Percentiles rank a stretch among this genome's conserved stretches.
These are phyloP conservation scores for Chloropsis cyanopogon DNA, from an alignment of 2,113 vertebrate genomes.

Conservation along the genomic window DNA sequence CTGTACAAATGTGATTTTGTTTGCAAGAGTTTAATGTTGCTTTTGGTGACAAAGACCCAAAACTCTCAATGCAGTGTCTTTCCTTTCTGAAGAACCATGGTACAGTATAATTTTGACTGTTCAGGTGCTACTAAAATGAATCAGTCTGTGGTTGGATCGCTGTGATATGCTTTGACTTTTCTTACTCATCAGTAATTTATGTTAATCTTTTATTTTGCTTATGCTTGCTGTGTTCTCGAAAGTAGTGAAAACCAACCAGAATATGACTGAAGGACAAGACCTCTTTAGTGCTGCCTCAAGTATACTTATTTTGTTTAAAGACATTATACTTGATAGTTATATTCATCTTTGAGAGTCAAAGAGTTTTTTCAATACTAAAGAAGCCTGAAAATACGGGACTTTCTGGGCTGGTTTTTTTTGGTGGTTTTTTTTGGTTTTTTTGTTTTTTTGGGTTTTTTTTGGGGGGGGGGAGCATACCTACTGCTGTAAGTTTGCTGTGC, in stretches of 20 bases:
- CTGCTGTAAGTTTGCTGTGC: not conserved
- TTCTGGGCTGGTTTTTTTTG: not conserved
- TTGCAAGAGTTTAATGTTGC: not conserved
- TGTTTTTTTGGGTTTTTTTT: too few relatives aligned
- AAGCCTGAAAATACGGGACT: not conserved
- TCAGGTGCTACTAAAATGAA: not conserved
- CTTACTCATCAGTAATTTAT: not conserved
- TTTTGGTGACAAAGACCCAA: too few relatives aligned
- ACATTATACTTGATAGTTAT: not conserved
- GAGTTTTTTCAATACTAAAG: not conserved
- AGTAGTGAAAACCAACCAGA: not conserved
- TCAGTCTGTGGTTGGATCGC: not conserved
- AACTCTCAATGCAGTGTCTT: accelerated
- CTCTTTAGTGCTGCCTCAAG: not conserved
- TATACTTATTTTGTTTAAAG: not conserved
- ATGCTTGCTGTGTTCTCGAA: not conserved
- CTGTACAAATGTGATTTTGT: not conserved
- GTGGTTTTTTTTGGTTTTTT: too few relatives aligned
- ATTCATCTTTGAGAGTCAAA: not conserved
- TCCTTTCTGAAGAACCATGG: not conserved
- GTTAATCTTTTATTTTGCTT: not conserved
- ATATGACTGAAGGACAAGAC: not conserved
- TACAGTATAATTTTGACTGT: not conserved
- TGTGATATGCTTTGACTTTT: not conserved
- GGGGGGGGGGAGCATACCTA: not conserved